Conservation (phyloP, 2,797 vertebrate genomes). For the Lophotriccus pileatus region DNA sequence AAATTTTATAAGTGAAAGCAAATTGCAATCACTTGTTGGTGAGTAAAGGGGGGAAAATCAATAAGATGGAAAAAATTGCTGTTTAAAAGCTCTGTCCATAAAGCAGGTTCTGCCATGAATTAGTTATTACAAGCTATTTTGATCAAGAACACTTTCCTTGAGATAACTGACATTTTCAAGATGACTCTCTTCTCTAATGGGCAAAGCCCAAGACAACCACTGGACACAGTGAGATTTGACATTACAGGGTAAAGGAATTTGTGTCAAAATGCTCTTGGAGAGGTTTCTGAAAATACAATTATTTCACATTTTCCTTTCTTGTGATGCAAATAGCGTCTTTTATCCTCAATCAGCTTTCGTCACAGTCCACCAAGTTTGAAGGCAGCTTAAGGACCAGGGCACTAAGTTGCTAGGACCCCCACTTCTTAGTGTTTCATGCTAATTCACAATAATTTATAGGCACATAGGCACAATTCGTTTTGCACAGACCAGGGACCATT, state of each 20-base stretch:
- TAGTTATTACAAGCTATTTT: not conserved
- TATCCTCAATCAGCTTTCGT: not conserved
- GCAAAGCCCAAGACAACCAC: not conserved
- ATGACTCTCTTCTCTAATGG: not conserved
- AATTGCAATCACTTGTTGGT: not conserved
- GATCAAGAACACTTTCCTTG: not conserved
- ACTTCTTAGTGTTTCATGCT: not conserved
- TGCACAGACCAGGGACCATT: not conserved
- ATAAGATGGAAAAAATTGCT: not conserved
- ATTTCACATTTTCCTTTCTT: not conserved
- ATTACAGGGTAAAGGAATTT: not conserved
- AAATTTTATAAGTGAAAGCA: not conserved
- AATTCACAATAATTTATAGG: not conserved
- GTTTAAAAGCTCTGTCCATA: not conserved
- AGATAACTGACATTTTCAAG: not conserved
- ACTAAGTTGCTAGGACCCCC: not conserved
- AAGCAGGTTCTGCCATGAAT: not conserved
- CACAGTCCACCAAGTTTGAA: not conserved
- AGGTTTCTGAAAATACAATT: not conserved
- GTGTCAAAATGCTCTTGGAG: not conserved
- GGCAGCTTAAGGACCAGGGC: not conserved
- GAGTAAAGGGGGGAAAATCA: not conserved
- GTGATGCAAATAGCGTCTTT: not conserved
- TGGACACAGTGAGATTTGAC: not conserved
- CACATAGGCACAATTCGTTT: not conserved